Conservation (phyloP, 2,113 vertebrate genomes). For the Cryptotis parvus region DNA sequence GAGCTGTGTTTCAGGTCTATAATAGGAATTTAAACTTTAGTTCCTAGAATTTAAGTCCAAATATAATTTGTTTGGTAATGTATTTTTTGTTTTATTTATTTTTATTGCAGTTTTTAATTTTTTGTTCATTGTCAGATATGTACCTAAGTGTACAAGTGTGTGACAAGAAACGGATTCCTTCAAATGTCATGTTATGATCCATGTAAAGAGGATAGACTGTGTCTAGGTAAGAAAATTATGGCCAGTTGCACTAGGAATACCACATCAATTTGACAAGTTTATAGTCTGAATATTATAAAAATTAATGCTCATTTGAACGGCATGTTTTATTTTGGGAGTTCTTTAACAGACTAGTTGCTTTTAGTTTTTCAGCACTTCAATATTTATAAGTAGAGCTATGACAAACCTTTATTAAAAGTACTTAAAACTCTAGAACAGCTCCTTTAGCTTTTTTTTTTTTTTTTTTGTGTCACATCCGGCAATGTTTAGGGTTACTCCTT, state of each 20-base stretch:
- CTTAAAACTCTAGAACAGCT: neutral
- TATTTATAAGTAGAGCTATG: neutral
- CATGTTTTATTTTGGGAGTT: neutral
- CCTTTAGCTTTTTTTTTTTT: too few relatives aligned
- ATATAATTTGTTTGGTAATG: too few relatives aligned
- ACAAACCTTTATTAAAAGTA: neutral
- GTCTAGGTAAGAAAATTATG: neutral
- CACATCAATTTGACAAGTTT: neutral
- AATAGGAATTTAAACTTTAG: too few relatives aligned
- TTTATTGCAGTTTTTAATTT: too few relatives aligned
- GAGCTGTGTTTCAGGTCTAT: too few relatives aligned
- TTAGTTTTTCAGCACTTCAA: neutral
- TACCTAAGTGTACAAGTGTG: neutral
- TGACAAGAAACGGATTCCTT: neutral
- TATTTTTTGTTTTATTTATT: too few relatives aligned
- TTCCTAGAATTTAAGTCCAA: too few relatives aligned
- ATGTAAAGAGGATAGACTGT: neutral
- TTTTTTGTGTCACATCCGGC: too few relatives aligned
- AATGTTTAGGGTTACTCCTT: too few relatives aligned
- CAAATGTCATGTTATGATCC: neutral
- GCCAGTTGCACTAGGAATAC: too few relatives aligned
- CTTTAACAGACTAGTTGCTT: neutral
- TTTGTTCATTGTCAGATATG: too few relatives aligned
- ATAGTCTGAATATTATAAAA: neutral
- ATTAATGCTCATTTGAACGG: neutral